A percentile compares a stretch with the other conserved stretches of the same genome.
Evolutionary conservation across 2,113 vertebrate genomes (phyloP).

Genomic region (Phocoena phocoena): DNA sequence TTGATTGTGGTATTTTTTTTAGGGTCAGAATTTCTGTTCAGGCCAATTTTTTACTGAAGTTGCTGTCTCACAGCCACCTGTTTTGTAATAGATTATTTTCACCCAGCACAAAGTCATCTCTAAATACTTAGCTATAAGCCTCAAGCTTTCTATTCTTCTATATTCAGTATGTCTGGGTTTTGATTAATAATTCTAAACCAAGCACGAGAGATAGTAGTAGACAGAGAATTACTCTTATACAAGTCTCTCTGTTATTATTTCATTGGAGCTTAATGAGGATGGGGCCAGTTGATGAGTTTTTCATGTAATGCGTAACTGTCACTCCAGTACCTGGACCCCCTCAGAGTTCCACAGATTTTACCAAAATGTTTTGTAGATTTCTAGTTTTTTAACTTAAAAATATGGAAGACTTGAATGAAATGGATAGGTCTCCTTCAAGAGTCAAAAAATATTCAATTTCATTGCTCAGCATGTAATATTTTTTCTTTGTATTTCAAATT

Average conservation of each 20-base stretch:
- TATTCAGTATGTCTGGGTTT: conserved; percentile 60
- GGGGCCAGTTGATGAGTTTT: conserved; percentile 73
- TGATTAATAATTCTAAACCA: conserved; percentile 73
- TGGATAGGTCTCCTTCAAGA: conserved; percentile 83
- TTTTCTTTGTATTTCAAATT: conserved; percentile 83
- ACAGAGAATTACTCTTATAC: conserved; percentile 71
- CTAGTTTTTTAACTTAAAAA: conserved; percentile 84
- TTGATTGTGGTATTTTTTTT: neutral
- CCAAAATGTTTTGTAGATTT: conserved; percentile 85
- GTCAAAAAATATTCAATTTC: conserved; percentile 85
- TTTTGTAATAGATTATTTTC: neutral
- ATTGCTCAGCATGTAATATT: conserved; percentile 85
- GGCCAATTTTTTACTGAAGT: conserved; percentile 6
- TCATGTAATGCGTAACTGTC: conserved; percentile 76
- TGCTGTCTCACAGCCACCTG: neutral
- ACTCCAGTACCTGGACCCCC: conserved; percentile 76
- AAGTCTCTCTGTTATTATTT: conserved; percentile 78
- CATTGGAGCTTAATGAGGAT: conserved; percentile 79
- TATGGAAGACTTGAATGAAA: conserved; percentile 83
- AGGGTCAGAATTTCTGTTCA: conserved; percentile 17
- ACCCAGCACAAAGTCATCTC: neutral
- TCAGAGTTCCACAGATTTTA: conserved; percentile 81
- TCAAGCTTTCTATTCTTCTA: conserved; percentile 46
- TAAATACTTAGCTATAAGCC: conserved; percentile 48
- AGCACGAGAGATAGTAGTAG: conserved; percentile 53